A percentile compares a stretch with the other conserved stretches of the same genome.
Conservation (phyloP, 2,888 invertebrate species). For the Callimorpha dominula region DNA sequence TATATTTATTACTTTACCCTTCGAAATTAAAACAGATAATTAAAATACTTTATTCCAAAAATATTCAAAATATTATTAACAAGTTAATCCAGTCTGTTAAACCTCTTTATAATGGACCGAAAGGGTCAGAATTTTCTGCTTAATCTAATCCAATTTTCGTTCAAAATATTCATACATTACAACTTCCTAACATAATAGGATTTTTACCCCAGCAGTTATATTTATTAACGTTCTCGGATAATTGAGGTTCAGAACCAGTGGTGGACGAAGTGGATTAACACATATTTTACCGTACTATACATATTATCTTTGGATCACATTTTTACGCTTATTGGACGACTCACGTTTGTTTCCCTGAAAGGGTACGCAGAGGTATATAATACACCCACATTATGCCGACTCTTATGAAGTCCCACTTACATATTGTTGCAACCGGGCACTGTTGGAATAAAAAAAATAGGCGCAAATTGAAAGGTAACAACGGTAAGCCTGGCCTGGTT, state of each 20-base stretch:
- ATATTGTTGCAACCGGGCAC: too few relatives aligned
- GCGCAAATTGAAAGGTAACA: too few relatives aligned
- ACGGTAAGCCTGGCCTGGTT: too few relatives aligned
- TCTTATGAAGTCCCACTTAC: too few relatives aligned
- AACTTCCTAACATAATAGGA: slow-evolving; percentile 44
- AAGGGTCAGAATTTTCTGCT: slow-evolving; percentile 39
- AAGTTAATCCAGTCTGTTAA: slow-evolving; percentile 20
- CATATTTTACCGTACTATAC: background rate
- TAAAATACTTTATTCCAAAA: slow-evolving; percentile 10
- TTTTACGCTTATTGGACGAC: too few relatives aligned
- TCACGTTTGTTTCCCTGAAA: too few relatives aligned
- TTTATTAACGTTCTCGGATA: slow-evolving; percentile 15
- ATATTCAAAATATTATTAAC: slow-evolving; percentile 17
- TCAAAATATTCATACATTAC: slow-evolving; percentile 42
- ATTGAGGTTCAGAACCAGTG: slow-evolving; percentile 3
- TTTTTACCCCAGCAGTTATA: slow-evolving; percentile 33
- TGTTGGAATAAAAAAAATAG: too few relatives aligned
- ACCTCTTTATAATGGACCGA: slow-evolving; percentile 34
- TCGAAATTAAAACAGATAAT: slow-evolving; percentile 7
- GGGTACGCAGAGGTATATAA: too few relatives aligned
- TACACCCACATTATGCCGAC: too few relatives aligned
- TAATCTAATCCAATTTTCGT: slow-evolving; percentile 46
- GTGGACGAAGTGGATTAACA: background rate
- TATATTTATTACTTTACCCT: background rate
- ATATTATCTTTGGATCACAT: background rate